Percentiles rank a stretch among this genome's conserved stretches.
These are phyloP conservation scores for Andrena bucephala DNA, from an alignment of 2,888 invertebrate genomes.

Conservation along the genomic window DNA sequence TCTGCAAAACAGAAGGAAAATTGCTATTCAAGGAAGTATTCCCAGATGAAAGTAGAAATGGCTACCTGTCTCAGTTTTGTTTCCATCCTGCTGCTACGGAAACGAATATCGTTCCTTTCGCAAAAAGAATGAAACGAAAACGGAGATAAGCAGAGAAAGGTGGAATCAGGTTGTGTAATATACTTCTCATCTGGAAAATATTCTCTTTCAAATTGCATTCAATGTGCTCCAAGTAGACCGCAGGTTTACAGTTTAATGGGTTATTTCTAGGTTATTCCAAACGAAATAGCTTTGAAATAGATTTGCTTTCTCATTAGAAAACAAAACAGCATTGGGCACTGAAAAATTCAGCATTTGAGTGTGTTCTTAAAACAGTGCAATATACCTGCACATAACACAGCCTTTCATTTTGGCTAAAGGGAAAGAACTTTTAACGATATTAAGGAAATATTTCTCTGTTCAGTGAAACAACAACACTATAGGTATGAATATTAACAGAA, in stretches of 20 bases:
- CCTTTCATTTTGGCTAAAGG: too few species aligned
- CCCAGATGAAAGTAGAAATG: not conserved
- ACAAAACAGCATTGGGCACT: too few species aligned
- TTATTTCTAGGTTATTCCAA: not conserved
- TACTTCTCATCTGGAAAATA: not conserved
- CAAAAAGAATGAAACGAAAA: not conserved
- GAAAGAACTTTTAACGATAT: too few species aligned
- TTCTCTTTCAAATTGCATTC: not conserved
- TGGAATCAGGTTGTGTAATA: conserved; percentile 7
- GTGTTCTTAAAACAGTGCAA: too few species aligned
- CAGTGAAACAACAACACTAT: too few species aligned
- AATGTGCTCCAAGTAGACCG: not conserved
- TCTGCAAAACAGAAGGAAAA: conserved; percentile 59
- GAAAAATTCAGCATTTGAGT: too few species aligned
- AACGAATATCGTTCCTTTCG: not conserved
- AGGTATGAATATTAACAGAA: too few species aligned
- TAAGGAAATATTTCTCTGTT: too few species aligned
- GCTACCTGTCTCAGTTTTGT: not conserved
- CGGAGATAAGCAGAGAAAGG: not conserved
- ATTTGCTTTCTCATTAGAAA: too few species aligned
- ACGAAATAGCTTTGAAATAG: too few species aligned
- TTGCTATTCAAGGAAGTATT: not conserved
- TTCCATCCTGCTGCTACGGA: not conserved
- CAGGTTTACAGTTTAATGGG: not conserved
- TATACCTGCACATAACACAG: too few species aligned